Base-by-base conservation (phyloP, 2,797 vertebrate genomes). In the Rachycentron canadum region DNA sequence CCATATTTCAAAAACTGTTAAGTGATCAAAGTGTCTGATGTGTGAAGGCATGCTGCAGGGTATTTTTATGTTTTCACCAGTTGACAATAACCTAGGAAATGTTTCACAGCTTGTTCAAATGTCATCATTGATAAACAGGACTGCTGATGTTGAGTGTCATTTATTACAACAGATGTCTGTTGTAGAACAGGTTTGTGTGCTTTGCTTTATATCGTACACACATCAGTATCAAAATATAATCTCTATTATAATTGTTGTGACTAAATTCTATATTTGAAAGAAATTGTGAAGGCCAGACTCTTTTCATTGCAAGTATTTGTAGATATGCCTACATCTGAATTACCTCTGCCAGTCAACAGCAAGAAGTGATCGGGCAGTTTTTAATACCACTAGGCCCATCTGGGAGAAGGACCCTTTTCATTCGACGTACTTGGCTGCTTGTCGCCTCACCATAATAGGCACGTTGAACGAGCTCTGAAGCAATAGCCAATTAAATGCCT, bases 401-500 rank as follows among this genome's bases (percentile, higher is more conserved):
- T 96, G 96, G 95, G 86, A 96, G 96, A 95, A 96, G 95, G 94
- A 95, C 96, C 94, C 96, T 97, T 96, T 95, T 98, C 96, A 96
- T 97, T 97, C 92, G 92, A 90, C 96, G 96, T 96, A 97, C 95
- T 98, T 97, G 96, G 96, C 96, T 96, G 94, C 95, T 94, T 90
- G 93, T 97, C 94, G 94, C 95, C 96, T 95, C 94, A 90, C 92
- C 94, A 97, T 97, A 99, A 99, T 98, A 96, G 97, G 95, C 95
- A 95, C 94, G 92, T 88, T 96, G 96, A 97, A 96, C 96, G 92
- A 96, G 95, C 96, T 96, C 95, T 95, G 95, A 96, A 96, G 97
- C 97, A 97, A 98, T 98, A 97, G 97, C 97, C 97, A 99, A 98
- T 99, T 99, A 99, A 99, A 98, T 96, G 96, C 96, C 97, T 97